Percentiles rank a stretch among this genome's conserved stretches.
phyloP scores from a whole-genome alignment of 2,888 invertebrate genomes.

The Hoplodrina ambigua region DNA sequence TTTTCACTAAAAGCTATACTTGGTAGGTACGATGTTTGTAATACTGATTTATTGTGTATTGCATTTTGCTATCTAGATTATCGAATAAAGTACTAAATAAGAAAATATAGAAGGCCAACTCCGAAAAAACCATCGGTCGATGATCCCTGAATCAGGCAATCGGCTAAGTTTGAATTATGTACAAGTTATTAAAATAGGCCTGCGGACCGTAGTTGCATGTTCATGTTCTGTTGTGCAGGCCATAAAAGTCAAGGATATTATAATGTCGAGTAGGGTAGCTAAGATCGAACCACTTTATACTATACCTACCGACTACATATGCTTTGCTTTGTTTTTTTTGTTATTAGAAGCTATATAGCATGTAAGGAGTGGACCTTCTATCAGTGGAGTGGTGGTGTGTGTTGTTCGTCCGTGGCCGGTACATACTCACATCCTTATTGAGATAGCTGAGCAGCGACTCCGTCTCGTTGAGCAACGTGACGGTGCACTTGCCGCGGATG shows the following conservation, averaged over 20 bases:
- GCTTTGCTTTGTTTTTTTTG: neutral
- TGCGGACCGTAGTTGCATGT: neutral
- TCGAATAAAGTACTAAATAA: neutral
- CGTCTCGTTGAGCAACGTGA: constrained; percentile 99
- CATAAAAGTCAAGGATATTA: neutral
- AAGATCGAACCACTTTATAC: neutral
- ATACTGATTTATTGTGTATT: constrained; percentile 1
- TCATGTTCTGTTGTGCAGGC: too few species aligned
- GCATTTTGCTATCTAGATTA: constrained; percentile 12
- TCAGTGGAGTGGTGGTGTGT: constrained; percentile 7
- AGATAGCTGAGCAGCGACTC: constrained; percentile 99
- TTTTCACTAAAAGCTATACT: neutral
- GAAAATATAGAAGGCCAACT: constrained; percentile 33
- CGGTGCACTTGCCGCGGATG: constrained; percentile 99
- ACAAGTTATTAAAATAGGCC: too few species aligned
- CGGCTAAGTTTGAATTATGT: neutral
- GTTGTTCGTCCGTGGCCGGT: constrained; percentile 71
- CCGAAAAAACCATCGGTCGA: too few species aligned
- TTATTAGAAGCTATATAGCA: neutral
- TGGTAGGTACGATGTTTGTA: neutral
- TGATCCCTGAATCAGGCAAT: too few species aligned
- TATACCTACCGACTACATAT: neutral
- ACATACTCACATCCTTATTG: constrained; percentile 96
- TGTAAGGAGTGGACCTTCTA: constrained; percentile 32
- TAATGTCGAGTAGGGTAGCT: neutral